phyloP scores from a whole-genome alignment of 2,888 invertebrate genomes.

The Artemia sinica region DNA sequence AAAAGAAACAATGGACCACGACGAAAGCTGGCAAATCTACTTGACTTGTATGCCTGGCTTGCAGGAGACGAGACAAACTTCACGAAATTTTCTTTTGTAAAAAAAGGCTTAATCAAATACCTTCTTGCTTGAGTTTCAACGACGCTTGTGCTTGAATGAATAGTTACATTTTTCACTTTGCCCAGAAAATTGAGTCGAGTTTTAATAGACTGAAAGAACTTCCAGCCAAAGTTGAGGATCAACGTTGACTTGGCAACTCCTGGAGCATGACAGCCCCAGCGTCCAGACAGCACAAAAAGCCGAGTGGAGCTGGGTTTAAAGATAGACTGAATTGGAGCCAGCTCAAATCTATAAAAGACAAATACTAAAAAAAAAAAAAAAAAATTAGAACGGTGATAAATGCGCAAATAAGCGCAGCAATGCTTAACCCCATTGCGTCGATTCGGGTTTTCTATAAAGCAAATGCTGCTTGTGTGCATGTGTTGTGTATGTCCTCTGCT shows the following conservation, averaged over 20 bases:
- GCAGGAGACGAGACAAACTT: not conserved
- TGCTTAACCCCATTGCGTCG: no score
- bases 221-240: conserved; percentile 12
- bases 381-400: no score
- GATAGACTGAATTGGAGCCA: not conserved
- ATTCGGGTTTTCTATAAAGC: no score
- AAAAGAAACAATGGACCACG: conserved; percentile 2
- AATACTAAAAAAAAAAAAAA: not conserved
- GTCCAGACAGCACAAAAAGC: not conserved
- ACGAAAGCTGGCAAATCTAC: not conserved
- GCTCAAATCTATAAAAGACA: not conserved
- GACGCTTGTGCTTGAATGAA: not conserved
- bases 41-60: not conserved
- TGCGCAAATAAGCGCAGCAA: no score
- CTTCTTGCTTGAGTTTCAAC: not conserved
- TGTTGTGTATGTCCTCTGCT: no score
- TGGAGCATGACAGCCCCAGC: not conserved
- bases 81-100: not conserved
- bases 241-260: not conserved
- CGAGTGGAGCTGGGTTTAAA: conserved; percentile 11
- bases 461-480: no score
- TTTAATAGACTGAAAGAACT: not conserved
- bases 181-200: not conserved
- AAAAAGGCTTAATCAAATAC: not conserved
- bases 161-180: not conserved